These are phyloP conservation scores for Stictocephala bisonia DNA, from an alignment of 2,888 invertebrate genomes.

Conservation along the genomic window DNA sequence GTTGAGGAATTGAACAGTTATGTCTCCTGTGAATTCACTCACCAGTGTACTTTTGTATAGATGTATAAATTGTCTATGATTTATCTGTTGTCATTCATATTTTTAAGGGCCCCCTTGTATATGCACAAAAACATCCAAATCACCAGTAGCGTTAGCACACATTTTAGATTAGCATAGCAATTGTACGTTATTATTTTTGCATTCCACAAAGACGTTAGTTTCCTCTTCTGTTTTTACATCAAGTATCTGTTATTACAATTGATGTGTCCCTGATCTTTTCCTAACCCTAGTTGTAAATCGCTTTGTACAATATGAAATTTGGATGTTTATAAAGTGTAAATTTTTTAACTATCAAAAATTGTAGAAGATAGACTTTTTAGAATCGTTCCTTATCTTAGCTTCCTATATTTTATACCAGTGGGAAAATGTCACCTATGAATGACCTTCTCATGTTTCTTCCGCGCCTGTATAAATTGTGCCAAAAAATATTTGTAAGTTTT, in stretches of 20 bases:
- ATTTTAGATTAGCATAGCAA: too few species aligned
- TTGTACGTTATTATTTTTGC: too few species aligned
- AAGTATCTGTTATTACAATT: background rate
- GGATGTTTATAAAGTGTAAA: slow-evolving; percentile 12
- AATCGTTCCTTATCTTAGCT: background rate
- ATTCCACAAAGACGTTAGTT: background rate
- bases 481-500: background rate
- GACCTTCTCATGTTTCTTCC: background rate
- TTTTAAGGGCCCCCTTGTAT: background rate
- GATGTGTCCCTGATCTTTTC: background rate
- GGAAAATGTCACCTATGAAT: background rate
- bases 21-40: background rate
- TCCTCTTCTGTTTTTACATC: too few species aligned
- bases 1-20: too few species aligned
- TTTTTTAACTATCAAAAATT: slow-evolving; percentile 30
- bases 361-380: slow-evolving; percentile 7
- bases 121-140: slow-evolving; percentile 33
- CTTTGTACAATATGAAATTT: slow-evolving; percentile 37
- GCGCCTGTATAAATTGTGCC: slow-evolving; percentile 34
- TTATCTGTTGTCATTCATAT: background rate
- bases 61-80: slow-evolving; percentile 43
- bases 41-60: slow-evolving; percentile 42
- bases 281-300: slow-evolving; percentile 29
- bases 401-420: slow-evolving; percentile 11
- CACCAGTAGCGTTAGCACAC: too few species aligned